phyloP scores from a whole-genome alignment of 37 sponge, comb jelly and placozoan genomes.

The Crambe crambe region DNA sequence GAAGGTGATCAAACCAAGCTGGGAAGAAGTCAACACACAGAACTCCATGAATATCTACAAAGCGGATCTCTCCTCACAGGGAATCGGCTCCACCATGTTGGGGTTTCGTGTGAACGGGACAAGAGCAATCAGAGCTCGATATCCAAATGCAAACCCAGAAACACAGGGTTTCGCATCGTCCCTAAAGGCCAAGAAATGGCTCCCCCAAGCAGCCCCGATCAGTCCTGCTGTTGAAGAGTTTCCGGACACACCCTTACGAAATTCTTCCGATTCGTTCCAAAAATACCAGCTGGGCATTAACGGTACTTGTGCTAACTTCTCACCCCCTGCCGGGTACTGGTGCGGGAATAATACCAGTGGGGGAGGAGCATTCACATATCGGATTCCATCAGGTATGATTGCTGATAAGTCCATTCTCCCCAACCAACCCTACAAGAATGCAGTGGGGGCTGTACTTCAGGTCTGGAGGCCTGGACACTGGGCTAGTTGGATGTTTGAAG shows the following conservation, averaged over 20 bases:
- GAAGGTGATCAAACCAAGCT: slow-evolving; percentile 39
- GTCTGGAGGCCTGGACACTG: slow-evolving; percentile 65
- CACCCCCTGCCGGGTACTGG: slow-evolving; percentile 75
- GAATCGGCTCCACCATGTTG: slow-evolving; percentile 14
- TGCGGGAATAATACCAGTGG: slow-evolving; percentile 27
- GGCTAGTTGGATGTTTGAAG: slow-evolving; percentile 76
- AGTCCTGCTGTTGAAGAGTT: slow-evolving; percentile 16
- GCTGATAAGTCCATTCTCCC: slow-evolving; percentile 35
- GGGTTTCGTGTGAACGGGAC: slow-evolving; percentile 52
- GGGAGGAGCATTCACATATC: slow-evolving; percentile 49
- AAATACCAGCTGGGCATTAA: slow-evolving; percentile 54
- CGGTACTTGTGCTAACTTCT: slow-evolving; percentile 44
- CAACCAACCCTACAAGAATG: slow-evolving; percentile 53
- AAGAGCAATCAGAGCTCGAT: slow-evolving; percentile 69
- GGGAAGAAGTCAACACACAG: slow-evolving; percentile 23
- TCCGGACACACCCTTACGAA: slow-evolving; percentile 22
- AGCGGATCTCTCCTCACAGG: slow-evolving; percentile 59
- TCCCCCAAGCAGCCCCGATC: slow-evolving; percentile 4
- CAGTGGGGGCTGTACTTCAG: slow-evolving; percentile 64
- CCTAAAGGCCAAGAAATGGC: slow-evolving; percentile 21
- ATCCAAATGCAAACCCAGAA: slow-evolving; percentile 80
- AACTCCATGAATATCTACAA: slow-evolving; percentile 30
- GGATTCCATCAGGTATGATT: slow-evolving; percentile 34
- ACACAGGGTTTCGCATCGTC: slow-evolving; percentile 60
- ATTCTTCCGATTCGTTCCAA: slow-evolving; percentile 37